Evolutionary conservation across 2,797 vertebrate genomes (phyloP), one percentile per base, ranked within the genome.

Genomic region (Parauchenoglanis ngamensis): DNA sequence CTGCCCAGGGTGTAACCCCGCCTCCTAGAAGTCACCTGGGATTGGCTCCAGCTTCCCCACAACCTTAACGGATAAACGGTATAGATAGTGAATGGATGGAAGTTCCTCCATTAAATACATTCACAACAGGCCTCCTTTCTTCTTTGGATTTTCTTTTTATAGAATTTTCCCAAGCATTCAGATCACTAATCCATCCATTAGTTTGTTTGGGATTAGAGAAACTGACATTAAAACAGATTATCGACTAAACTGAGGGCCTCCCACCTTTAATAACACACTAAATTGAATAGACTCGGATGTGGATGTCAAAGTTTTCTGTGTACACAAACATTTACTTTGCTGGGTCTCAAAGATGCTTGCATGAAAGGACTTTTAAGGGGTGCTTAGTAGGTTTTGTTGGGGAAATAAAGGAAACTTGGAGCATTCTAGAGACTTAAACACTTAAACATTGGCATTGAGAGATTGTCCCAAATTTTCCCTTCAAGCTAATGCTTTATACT

Each of bases 221-320:
- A 83, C 85, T 68, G n/a, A 85, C 63, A 82, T 85, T 70, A 81
- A 77, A 25, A 46, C 54, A 85, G 70, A 75, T 87, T 85, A 77
- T 85, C 3, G 49, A 70, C 15, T 56, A 57, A 84, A 10, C 65
- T 21, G 17, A 35, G 12, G 61, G 70, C 40, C 78, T 87, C 59
- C 83, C 78, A 85, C 52, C 54, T 85, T 70, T 83, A 83, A 89
- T 63, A 44, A 77, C 56, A 67, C 7, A 15, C 40, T 68, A 75
- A 81, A 77, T 28, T 25, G 25, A 17, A 76, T 7, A 52, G 25
- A 76, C n/a, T 8, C 31, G 2, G 13, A 54, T n/a, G 11, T 67
- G 46, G 57, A 23, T 49, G 7, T 75, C 40, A 63, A 49, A 61
- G 57, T 73, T 46, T 19, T 59, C 83, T n/a, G 56, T 15, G 61